A percentile compares a stretch with the other conserved stretches of the same genome.
These are phyloP conservation scores for Luffia ferchaultella DNA, from an alignment of 2,888 invertebrate species.

Conservation along the genomic window DNA sequence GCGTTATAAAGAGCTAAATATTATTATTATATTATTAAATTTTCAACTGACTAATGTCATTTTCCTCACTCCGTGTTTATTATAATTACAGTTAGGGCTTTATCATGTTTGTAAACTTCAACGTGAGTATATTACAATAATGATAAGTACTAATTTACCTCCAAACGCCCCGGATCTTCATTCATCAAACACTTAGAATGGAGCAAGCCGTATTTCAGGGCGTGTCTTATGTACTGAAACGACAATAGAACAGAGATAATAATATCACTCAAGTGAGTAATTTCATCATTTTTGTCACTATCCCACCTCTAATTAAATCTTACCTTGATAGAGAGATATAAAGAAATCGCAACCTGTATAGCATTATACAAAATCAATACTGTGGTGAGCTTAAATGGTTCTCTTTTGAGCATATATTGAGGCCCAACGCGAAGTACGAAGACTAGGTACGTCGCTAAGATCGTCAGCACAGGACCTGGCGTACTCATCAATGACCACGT, in stretches of 20 bases:
- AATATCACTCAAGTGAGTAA: too few relatives aligned
- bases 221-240: conserved; percentile 37
- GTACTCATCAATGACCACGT: conserved; percentile 82
- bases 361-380: conserved; percentile 85
- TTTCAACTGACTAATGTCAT: too few relatives aligned
- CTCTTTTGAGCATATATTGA: conserved; percentile 82
- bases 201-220: conserved; percentile 28
- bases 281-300: too few relatives aligned
- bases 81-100: too few relatives aligned
- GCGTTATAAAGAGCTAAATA: too few relatives aligned
- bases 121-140: too few relatives aligned
- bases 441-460: conserved; percentile 76
- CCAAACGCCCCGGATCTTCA: conserved; percentile 19
- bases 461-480: conserved; percentile 76
- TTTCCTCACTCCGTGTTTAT: too few relatives aligned
- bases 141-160: conserved; percentile 18
- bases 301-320: too few relatives aligned
- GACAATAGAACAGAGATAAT: conserved; percentile 7
- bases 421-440: conserved; percentile 83
- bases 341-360: conserved; percentile 85
- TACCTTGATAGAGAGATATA: conserved; percentile 28
- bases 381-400: conserved; percentile 79
- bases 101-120: too few relatives aligned
- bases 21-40: too few relatives aligned
- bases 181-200: conserved; percentile 34